Base-by-base conservation (phyloP, 1,140 invertebrate species). In the Nymphalis io region DNA sequence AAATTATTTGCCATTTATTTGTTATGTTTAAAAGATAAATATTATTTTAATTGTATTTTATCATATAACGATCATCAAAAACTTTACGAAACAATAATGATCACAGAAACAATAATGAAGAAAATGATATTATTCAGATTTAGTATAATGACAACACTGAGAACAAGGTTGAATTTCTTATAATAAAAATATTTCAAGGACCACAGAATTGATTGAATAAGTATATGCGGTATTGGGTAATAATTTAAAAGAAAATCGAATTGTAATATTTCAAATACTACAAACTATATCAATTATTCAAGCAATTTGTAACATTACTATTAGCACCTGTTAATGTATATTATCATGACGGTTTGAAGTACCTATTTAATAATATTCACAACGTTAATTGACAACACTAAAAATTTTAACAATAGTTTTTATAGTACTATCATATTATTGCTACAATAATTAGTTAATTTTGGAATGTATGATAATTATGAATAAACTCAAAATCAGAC, bases 381-480 rank as follows among this genome's bases (percentile, higher is more conserved):
- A 79, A 80, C 78, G 72, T 74, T 81, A 86, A 86, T 86, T 86
- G 82, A 86, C 84, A 73, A 74, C 70, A 72, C 68, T 60, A 75
- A 64, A 58, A 63, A 63, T 40, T 42, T 44, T 62, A 51, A 44
- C 42, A 18, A 21, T 51, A 51, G 1, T 10, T 15, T 20, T 21
- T 3, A 21, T 8, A 21, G 5, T 53, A 53, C 12, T 53, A 21
- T 11, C 21, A 21, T 5, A 21, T 53, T 21, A 21, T 21, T 53
- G 48, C 18, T 21, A 21, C 8, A 53, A 53, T n/a, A 55, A 53
- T 57, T 42, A 42, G 8, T 62, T 44, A 67, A 46, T 46, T 46
- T 46, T 46, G 44, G 44, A 46, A 46, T 46, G 44, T 18, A 16
- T 46, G 5, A n/a, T 42, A 33, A 33, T 33, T 8, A 33, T 33